A percentile compares a stretch with the other conserved stretches of the same genome.
Evolutionary conservation across 1,140 invertebrate species (phyloP).

Genomic region (Ganaspis sp.): DNA sequence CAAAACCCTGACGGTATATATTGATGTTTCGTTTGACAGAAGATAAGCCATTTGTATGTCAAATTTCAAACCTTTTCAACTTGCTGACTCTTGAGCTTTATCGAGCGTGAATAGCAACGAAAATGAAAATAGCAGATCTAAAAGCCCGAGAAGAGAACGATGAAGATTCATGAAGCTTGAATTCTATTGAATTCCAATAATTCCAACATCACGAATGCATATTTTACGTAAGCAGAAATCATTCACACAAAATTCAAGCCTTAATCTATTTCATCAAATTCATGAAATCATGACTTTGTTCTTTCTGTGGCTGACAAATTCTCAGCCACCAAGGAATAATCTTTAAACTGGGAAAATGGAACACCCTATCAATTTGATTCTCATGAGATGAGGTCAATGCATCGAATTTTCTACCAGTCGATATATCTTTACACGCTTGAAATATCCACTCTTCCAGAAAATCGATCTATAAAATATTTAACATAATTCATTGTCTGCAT

Average conservation of each 20-base stretch:
- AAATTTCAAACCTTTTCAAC: background rate
- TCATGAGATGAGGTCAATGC: constrained; percentile 8
- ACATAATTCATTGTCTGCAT: background rate
- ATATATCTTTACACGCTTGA: constrained; percentile 4
- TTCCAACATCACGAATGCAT: background rate
- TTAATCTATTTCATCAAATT: background rate
- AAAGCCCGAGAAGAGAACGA: background rate
- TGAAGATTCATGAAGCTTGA: background rate
- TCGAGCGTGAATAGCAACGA: constrained; percentile 1
- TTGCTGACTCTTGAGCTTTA: constrained; percentile 1
- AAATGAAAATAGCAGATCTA: constrained; percentile 3
- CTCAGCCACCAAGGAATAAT: constrained; percentile 44
- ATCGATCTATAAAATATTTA: background rate
- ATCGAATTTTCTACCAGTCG: constrained; percentile 5
- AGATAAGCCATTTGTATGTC: background rate
- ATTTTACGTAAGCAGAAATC: too few relatives aligned
- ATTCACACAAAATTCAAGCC: background rate
- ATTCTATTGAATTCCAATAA: constrained; percentile 22
- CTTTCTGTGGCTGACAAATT: constrained; percentile 45
- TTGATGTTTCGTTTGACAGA: background rate
- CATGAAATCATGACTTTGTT: background rate
- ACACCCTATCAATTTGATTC: constrained; percentile 12
- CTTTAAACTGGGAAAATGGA: constrained; percentile 37
- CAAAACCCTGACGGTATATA: background rate
- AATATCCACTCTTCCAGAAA: background rate